These are phyloP conservation scores for Mus minutoides DNA, from an alignment of 2,797 vertebrate genomes.

Conservation along the genomic window DNA sequence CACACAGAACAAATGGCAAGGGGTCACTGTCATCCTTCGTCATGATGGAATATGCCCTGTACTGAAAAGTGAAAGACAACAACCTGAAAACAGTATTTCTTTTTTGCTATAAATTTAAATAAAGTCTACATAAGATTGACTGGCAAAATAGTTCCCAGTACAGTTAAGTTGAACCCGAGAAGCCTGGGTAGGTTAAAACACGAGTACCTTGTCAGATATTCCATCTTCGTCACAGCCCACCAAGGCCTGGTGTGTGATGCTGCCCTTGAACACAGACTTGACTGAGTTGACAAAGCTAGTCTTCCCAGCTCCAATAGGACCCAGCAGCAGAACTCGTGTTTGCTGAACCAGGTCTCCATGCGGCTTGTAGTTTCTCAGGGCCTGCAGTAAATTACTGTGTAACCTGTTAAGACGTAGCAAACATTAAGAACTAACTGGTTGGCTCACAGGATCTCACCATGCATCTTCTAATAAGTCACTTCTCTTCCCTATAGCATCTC, in stretches of 20 bases:
- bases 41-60: constrained; percentile 59
- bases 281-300: constrained; percentile 88
- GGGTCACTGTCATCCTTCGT: background rate
- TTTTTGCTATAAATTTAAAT: background rate
- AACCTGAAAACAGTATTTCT: background rate
- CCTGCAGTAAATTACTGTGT: background rate
- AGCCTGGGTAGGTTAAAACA: background rate
- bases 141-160: background rate
- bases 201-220: background rate
- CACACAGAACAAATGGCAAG: constrained; percentile 67
- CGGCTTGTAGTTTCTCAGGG: background rate
- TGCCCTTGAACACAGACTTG: constrained; percentile 77
- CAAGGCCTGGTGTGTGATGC: constrained; percentile 40
- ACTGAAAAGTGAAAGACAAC: constrained; percentile 16
- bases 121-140: constrained; percentile 1
- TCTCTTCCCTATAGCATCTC: constrained; percentile 6
- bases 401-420: constrained; percentile 40
- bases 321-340: constrained; percentile 85
- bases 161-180: constrained; percentile 14
- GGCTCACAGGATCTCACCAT: background rate
- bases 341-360: background rate
- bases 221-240: background rate
- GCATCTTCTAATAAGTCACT: background rate
- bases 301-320: constrained; percentile 85
- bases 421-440: background rate